Percentiles rank a stretch among this genome's conserved stretches.
These are phyloP conservation scores for Blennius ocellaris DNA, from an alignment of 2,113 vertebrate genomes.

Conservation along the genomic window DNA sequence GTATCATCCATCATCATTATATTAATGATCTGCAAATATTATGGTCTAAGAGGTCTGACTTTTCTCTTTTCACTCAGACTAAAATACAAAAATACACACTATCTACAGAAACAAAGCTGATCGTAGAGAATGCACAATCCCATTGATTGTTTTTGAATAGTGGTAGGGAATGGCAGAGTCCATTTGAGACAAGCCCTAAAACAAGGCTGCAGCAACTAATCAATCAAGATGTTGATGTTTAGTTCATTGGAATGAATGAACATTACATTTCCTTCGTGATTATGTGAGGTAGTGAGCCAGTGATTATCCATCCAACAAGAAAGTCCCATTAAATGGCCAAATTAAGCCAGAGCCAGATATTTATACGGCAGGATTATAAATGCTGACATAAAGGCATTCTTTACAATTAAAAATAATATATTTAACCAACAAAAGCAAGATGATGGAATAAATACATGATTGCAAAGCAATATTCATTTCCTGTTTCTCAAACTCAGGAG, in stretches of 20 bases:
- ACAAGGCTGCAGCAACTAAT: not conserved
- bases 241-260: not conserved
- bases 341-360: not conserved
- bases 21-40: constrained; percentile 36
- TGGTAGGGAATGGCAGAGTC: not conserved
- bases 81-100: constrained; percentile 36
- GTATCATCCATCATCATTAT: not conserved
- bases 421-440: no score
- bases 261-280: no score
- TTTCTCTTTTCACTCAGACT: not conserved
- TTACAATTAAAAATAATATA: no score
- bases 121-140: not conserved
- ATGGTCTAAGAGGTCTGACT: not conserved
- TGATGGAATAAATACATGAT: no score
- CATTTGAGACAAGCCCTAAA: no score
- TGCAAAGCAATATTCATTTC: not conserved
- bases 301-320: no score
- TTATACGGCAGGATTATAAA: no score
- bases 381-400: no score
- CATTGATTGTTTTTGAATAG: not conserved
- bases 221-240: not conserved
- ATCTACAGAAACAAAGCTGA: not conserved
- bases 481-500: not conserved
- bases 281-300: no score
- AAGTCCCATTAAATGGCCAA: no score